Evolutionary conservation across 2,113 vertebrate species (phyloP), one percentile per base, ranked within the genome.

Genomic region (Onychorhynchus coronatus): DNA sequence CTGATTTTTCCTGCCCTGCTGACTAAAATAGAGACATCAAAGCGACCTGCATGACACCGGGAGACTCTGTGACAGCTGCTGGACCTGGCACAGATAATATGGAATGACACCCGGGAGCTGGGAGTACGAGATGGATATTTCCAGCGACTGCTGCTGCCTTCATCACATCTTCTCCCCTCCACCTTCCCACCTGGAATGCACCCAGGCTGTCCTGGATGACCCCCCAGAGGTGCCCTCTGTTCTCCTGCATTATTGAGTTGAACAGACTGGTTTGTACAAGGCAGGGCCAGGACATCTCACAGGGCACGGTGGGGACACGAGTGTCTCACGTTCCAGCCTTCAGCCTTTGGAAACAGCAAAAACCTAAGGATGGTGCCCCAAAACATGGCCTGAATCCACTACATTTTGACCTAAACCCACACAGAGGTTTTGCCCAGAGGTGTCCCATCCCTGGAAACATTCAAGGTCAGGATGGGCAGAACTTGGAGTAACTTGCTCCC

Each of bases 251-350:
- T 6, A 9, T 28, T 74, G 3, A 67, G 66, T 27, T 25, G 47
- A 77, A 61, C 30, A 13, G 2, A 18, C 23, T 4, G 3, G 24
- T 55, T 52, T 39, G 56, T 37, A 46, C 42, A 17, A 50, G 14
- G 41, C 25, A 47, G 56, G 30, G 30, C 52, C 55, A 49, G 3
- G 53, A 25, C 75, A 47, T 50, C 42, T 62, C 53, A 19, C 35
- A 20, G 9, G 7, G 33, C 81, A 52, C 7, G 5, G 3, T 12
- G 25, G 49, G 41, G 4, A 58, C 33, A 46, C 0, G 0, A 23
- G 7, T 1, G 15, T 30, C 55, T 47, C 61, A 53, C 1, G 8
- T 14, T 41, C 1, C 0, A 47, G 7, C 16, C 35, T 73, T 30
- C 21, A 47, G 7, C 16, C 35, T 73, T 30, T 16, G 15, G 22